Evolutionary conservation across 2,888 invertebrate genomes (phyloP).

Genomic region (Amphiduros pacificus): DNA sequence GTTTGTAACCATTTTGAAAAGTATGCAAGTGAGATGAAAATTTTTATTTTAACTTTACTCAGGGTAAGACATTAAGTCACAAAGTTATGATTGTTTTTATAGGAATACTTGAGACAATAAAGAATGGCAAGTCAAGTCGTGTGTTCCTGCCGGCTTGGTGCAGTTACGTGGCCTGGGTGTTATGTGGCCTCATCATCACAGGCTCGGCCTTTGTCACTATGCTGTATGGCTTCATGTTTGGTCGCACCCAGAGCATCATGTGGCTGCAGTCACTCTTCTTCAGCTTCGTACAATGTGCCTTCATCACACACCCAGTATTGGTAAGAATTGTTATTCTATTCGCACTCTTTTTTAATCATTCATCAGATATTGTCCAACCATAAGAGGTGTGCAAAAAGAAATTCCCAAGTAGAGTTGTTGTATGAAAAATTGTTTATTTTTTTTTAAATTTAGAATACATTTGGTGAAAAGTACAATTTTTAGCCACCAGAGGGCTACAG

Average conservation of each 20-base stretch:
- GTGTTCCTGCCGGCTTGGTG: slow-evolving; percentile 49
- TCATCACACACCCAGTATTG: slow-evolving; percentile 54
- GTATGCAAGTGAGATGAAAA: no score
- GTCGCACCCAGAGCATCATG: slow-evolving; percentile 44
- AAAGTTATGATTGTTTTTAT: no score
- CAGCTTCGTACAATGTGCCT: slow-evolving; percentile 53
- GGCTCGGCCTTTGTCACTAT: slow-evolving; percentile 45
- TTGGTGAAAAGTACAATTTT: no score
- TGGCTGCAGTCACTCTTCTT: slow-evolving; percentile 58
- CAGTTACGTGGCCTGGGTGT: slow-evolving; percentile 49
- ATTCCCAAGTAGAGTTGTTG: no score
- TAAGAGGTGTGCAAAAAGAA: no score
- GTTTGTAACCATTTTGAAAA: no score
- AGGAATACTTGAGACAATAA: background rate
- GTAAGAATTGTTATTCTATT: slow-evolving; percentile 46
- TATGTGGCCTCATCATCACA: slow-evolving; percentile 39
- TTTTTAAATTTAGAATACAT: no score
- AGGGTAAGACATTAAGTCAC: no score
- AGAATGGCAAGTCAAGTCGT: slow-evolving; percentile 15
- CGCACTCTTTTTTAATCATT: background rate
- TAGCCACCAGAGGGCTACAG: no score
- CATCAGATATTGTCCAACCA: slow-evolving; percentile 10
- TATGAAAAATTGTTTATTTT: no score
- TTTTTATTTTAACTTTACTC: no score
- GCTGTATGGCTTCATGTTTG: slow-evolving; percentile 54